Evolutionary conservation across 2,113 vertebrate genomes (phyloP).

Genomic region (Heteronetta atricapilla): DNA sequence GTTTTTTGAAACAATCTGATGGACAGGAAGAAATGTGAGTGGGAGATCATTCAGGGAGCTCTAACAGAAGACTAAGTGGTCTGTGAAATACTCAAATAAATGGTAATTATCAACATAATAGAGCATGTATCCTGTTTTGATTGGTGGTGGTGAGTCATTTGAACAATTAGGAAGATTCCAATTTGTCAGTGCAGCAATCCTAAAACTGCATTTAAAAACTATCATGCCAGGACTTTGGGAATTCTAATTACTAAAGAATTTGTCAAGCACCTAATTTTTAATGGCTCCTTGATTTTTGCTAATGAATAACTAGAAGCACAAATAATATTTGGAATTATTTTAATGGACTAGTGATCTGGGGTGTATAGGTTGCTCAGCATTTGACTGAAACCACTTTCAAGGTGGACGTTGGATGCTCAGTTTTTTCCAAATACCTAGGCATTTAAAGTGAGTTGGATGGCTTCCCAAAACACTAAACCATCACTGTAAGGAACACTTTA

Average conservation of each 20-base stretch:
- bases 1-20: slow-evolving; percentile 14
- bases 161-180: slow-evolving; percentile 59
- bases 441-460: not conserved
- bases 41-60: slow-evolving; percentile 8
- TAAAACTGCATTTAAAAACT: slow-evolving; percentile 48
- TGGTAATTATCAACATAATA: slow-evolving; percentile 64
- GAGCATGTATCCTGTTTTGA: slow-evolving; percentile 45
- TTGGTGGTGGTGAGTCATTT: slow-evolving; percentile 52
- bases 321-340: not conserved
- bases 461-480: not conserved
- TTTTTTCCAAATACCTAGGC: not conserved
- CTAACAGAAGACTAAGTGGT: slow-evolving; percentile 56
- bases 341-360: not conserved
- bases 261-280: not conserved
- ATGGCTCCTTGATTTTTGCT: not conserved
- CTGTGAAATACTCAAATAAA: slow-evolving; percentile 63
- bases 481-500: not conserved
- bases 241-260: not conserved
- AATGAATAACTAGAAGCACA: not conserved
- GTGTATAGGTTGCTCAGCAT: not conserved
- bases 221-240: not conserved
- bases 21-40: slow-evolving; percentile 34
- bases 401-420: not conserved
- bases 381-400: not conserved
- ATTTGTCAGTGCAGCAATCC: slow-evolving; percentile 59